Conservation (phyloP, 2,797 vertebrate species). For the Odontamblyopus lacepedii region DNA sequence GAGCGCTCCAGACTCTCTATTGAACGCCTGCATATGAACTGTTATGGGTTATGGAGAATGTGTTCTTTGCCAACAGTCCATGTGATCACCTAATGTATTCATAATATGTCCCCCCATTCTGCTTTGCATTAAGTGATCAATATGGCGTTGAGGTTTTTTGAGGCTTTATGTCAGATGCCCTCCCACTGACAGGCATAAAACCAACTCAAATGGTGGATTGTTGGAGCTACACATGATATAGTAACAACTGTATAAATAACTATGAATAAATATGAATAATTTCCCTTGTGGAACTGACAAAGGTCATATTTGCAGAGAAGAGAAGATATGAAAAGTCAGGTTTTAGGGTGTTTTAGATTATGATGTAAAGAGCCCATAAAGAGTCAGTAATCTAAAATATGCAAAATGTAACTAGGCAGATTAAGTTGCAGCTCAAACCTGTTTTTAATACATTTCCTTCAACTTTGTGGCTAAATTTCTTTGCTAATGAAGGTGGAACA, state of each 20-base stretch:
- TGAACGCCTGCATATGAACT: conserved; percentile 24
- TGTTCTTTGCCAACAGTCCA: conserved; percentile 42
- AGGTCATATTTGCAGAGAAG: background rate
- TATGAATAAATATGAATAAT: too few species aligned
- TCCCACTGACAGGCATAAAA: background rate
- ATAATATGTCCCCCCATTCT: background rate
- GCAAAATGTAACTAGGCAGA: background rate
- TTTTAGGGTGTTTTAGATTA: background rate
- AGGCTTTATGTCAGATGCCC: background rate
- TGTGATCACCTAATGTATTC: conserved; percentile 20
- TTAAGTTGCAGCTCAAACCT: background rate
- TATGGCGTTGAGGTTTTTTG: too few species aligned
- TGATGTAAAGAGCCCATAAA: background rate
- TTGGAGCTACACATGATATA: too few species aligned
- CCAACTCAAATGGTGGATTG: background rate
- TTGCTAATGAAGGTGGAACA: background rate
- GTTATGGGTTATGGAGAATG: conserved; percentile 41
- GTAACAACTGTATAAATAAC: too few species aligned
- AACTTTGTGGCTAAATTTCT: background rate
- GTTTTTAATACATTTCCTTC: background rate
- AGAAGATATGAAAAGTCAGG: background rate
- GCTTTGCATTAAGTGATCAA: background rate
- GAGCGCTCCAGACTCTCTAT: conserved; percentile 50
- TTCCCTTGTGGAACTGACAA: background rate
- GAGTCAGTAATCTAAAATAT: background rate